Conservation (phyloP, 2,888 invertebrate species). For the Poecilus cupreus region DNA sequence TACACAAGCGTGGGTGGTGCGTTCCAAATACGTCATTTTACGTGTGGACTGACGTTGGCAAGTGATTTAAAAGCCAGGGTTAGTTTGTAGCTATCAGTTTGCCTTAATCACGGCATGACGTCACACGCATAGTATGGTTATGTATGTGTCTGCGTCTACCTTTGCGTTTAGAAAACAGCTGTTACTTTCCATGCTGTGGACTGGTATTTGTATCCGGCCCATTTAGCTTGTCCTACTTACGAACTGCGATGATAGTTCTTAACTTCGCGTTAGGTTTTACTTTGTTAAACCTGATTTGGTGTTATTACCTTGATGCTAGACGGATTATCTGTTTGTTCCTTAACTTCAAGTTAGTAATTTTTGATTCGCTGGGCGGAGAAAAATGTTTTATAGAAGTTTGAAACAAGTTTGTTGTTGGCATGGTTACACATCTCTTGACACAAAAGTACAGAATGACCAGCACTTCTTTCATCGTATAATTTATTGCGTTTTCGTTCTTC, state of each 20-base stretch:
- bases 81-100: conserved; percentile 11
- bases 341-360: neutral
- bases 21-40: conserved; percentile 20
- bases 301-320: neutral
- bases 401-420: conserved; percentile 20
- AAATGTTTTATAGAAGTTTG: conserved; percentile 19
- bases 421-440: conserved; percentile 10
- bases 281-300: neutral
- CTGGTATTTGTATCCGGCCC: conserved; percentile 58
- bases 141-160: conserved; percentile 24
- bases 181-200: conserved; percentile 58
- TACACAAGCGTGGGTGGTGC: conserved; percentile 11
- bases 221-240: conserved; percentile 53
- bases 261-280: neutral
- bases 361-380: conserved; percentile 4
- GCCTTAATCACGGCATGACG: conserved; percentile 42
- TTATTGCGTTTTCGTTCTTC: neutral
- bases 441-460: neutral
- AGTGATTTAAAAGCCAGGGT: conserved; percentile 35
- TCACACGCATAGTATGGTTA: conserved; percentile 24
- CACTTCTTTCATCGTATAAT: neutral
- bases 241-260: conserved; percentile 3
- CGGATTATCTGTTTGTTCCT: conserved; percentile 6
- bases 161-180: conserved; percentile 54
- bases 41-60: neutral